Base-by-base conservation (phyloP, 2,113 vertebrate genomes). In the Atrichornis clamosus region DNA sequence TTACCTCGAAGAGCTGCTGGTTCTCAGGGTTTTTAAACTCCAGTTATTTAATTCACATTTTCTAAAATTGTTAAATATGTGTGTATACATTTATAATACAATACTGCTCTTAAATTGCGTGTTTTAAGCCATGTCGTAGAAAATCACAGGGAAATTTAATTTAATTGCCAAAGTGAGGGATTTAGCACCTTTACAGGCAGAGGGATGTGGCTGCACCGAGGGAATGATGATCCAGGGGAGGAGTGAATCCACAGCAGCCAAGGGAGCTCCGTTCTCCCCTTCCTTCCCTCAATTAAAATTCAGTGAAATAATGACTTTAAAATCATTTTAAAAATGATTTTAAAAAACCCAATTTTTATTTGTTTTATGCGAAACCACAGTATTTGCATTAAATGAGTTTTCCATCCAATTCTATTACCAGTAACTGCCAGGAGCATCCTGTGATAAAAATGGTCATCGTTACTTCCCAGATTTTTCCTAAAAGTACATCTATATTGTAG, bases 81-180 rank as follows among this genome's bases (percentile, higher is more conserved):
- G n/a, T n/a, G n/a, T n/a, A n/a, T n/a, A n/a, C n/a, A n/a, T n/a
- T n/a, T n/a, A n/a, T 47, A 47, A 9, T 5, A 26, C 15, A 28
- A 23, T 15, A 15, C 16, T 0, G 1, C 37, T 86, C 35, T 33
- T 39, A n/a, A 44, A 32, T 21, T 3, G 9, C 3, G 3, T 32
- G 9, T 23, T 84, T 77, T 53, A 41, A 91, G 18, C 20, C 13
- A 4, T 0, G 8, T 2, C 13, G 52, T 15, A 70, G n/a, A 28
- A 82, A 74, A 72, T 26, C 10, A 18, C 12, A n/a, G n/a, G 63
- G 58, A 18, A 46, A 52, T n/a, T n/a, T 0, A 1, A 8, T 55
- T 41, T 28, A 7, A 47, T 53, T 47, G 32, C 53, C 44, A 9
- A 64, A n/a, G 39, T 3, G 46, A 52, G 15, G 2, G 60, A 24